Conservation (phyloP, 2,113 vertebrate genomes). For the Aleadryas rufinucha region DNA sequence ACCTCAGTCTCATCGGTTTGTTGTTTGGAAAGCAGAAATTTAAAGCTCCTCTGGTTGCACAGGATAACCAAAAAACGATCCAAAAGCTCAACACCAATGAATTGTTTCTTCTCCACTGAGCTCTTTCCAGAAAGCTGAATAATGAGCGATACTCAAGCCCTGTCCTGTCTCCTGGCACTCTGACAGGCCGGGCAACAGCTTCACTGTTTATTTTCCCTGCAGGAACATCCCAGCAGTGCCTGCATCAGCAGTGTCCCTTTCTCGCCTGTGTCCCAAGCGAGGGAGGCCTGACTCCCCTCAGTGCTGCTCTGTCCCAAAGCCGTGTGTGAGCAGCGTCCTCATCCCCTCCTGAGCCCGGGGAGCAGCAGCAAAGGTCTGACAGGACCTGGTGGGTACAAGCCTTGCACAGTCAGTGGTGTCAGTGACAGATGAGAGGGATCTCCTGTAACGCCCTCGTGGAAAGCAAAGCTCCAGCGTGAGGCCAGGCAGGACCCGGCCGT, state of each 20-base stretch:
- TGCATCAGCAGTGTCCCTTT: accelerated
- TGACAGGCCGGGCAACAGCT: neutral
- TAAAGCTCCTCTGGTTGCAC: neutral
- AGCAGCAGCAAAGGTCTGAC: neutral
- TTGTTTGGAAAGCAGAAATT: neutral
- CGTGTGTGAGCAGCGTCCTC: accelerated
- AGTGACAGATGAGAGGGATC: accelerated
- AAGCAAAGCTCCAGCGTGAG: neutral
- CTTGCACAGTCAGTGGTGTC: neutral
- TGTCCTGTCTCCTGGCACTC: neutral
- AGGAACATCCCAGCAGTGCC: neutral
- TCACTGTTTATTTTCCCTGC: neutral
- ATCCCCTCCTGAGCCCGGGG: neutral
- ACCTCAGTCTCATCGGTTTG: neutral
- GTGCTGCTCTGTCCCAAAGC: neutral
- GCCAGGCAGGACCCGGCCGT: accelerated
- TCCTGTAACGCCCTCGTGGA: accelerated
- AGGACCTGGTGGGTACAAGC: accelerated
- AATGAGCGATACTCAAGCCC: neutral
- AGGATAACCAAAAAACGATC: accelerated
- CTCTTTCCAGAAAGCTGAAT: neutral
- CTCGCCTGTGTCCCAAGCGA: neutral
- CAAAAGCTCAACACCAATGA: neutral
- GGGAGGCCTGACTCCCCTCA: neutral
- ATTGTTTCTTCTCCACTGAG: neutral